Evolutionary conservation across 1,140 invertebrate genomes (phyloP).

Genomic region (Helicoverpa armigera): DNA sequence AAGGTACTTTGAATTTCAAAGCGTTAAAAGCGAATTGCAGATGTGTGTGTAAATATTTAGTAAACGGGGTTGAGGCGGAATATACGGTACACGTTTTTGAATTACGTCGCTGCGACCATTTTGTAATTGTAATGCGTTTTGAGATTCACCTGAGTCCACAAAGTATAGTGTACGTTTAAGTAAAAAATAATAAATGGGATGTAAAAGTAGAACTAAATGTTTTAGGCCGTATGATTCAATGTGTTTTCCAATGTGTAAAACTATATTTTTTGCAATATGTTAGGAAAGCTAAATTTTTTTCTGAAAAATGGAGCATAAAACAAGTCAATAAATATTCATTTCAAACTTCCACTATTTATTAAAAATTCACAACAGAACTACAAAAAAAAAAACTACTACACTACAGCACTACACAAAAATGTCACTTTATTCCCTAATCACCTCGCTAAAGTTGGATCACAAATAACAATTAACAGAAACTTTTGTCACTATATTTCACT

Average conservation of each 20-base stretch:
- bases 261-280: too few relatives aligned
- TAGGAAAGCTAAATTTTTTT: too few relatives aligned
- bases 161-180: too few relatives aligned
- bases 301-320: too few relatives aligned
- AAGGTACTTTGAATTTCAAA: slow-evolving; percentile 28
- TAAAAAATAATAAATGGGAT: too few relatives aligned
- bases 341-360: too few relatives aligned
- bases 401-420: background rate
- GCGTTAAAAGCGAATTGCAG: slow-evolving; percentile 41
- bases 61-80: slow-evolving; percentile 12
- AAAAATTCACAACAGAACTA: too few relatives aligned
- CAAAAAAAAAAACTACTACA: background rate
- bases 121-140: background rate
- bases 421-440: background rate
- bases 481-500: background rate
- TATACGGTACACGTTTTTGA: slow-evolving; percentile 8
- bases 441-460: background rate
- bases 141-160: too few relatives aligned
- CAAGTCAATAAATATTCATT: too few relatives aligned
- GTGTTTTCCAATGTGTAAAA: too few relatives aligned
- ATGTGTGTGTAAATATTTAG: slow-evolving; percentile 45
- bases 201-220: too few relatives aligned
- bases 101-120: background rate
- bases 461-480: background rate
- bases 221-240: too few relatives aligned